Evolutionary conservation across 2,888 invertebrate species (phyloP), one percentile per base, ranked within the genome.

Genomic region (Ceramica pisi): DNA sequence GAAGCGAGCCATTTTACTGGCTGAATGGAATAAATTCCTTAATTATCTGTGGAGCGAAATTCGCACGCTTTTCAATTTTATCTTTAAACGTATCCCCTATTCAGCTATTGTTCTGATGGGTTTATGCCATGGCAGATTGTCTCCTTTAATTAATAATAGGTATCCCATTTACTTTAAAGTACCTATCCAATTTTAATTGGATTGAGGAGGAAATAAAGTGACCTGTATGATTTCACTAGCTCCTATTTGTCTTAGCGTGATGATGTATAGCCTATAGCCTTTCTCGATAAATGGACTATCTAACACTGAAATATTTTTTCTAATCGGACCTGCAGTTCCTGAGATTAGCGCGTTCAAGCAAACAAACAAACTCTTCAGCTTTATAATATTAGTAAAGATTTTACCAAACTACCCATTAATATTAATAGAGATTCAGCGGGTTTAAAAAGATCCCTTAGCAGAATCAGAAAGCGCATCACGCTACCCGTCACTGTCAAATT

Each of bases 1-100:
- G 57, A 63, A 69, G 53, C 55, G 31, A 50, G 14, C 57, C 57
- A 78, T 71, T 81, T 69, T 72, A 6, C 64, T 50, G 62, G 56
- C 68, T 71, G 65, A 71, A 74, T 66, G 57, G 67, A 51, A 68
- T 74, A 57, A 67, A 82, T 67, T 67, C 60, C 69, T 70, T 80
- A 75, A 82, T 74, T 69, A 82, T 70, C 66, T 77, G 67, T 63
- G 31, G 38, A 38, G 31, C 31, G 51, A 80, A 78, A 79, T 59
- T 14, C 56, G 64, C 23, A 56, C 67, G 48, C 59, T 68, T 74
- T 77, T 62, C 57, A 68, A 68, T 80, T 70, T 69, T 76, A 71
- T 69, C 62, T 79, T 65, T 51, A 56, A 26, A 62, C 62, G 59
- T 60, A 73, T 81, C 64, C 71, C 71, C 3, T 67, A 69, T 66